phyloP scores from a whole-genome alignment of 2,888 invertebrate species.

The Arge pagana region DNA sequence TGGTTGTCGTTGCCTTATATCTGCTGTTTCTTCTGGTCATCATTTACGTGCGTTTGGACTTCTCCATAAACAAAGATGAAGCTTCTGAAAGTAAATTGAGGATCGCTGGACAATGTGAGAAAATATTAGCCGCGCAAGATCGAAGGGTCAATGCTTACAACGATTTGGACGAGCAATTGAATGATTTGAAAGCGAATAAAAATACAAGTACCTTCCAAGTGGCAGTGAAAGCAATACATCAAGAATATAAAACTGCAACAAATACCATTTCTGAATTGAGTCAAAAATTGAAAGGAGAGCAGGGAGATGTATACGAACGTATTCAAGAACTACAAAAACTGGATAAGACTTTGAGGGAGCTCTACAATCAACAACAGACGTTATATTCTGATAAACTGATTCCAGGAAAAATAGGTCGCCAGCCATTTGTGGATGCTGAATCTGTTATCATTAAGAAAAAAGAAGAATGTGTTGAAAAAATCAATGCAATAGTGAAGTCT shows the following conservation, averaged over 20 bases:
- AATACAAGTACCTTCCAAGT: constrained; percentile 60
- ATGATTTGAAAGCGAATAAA: constrained; percentile 65
- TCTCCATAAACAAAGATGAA: constrained; percentile 82
- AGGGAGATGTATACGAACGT: constrained; percentile 66
- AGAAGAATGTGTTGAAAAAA: constrained; percentile 63
- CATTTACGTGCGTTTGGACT: constrained; percentile 93
- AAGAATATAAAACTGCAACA: constrained; percentile 65
- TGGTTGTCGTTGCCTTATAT: constrained; percentile 87
- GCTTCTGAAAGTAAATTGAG: constrained; percentile 59
- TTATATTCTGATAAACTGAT: constrained; percentile 67
- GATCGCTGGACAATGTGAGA: constrained; percentile 61
- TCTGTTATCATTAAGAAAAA: constrained; percentile 62
- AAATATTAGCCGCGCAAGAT: constrained; percentile 65
- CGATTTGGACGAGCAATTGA: constrained; percentile 65
- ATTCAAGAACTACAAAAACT: constrained; percentile 65
- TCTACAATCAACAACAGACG: constrained; percentile 60
- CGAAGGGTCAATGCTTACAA: constrained; percentile 65
- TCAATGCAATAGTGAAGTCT: constrained; percentile 59
- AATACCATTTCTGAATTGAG: constrained; percentile 61
- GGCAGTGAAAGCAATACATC: constrained; percentile 63
- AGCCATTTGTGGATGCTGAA: constrained; percentile 66
- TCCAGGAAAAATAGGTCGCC: constrained; percentile 64
- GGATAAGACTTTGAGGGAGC: constrained; percentile 60
- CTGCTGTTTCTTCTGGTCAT: constrained; percentile 89
- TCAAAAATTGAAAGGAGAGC: constrained; percentile 63